Evolutionary conservation across 2,888 invertebrate species (phyloP), one percentile per base, ranked within the genome.

Genomic region (Erebia aethiops): DNA sequence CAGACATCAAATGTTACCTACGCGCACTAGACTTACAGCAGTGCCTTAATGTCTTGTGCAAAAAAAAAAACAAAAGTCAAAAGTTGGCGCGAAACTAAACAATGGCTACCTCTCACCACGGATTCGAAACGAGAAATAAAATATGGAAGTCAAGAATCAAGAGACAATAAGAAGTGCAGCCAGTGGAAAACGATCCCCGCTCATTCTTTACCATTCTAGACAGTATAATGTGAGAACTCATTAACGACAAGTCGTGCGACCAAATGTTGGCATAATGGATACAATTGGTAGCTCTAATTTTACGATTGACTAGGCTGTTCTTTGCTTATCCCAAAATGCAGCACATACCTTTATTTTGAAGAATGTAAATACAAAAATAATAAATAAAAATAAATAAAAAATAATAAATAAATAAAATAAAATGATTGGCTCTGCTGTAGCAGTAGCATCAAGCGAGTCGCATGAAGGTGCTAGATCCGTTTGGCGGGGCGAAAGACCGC

Each of bases 111-210:
- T 85, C 83, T 87, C 92, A 79, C 86, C 79, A 78, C 87, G 87
- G 85, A 83, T 84, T 81, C 86, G 82, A 82, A 84, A 83, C 83
- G 80, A 82, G 77, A 85, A 92, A 89, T 92, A 92, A 88, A 83
- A 86, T 81, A 79, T 84, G 77, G 83, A 81, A 84, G 83, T 77
- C 74, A 82, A 81, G 85, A 87, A 85, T 77, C 75, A 82, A 81
- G 85, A 87, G 85, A 88, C 90, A 85, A 81, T 85, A 84, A 82
- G 83, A 87, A 86, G 86, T 88, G 91, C 89, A 89, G 84, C 80
- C 87, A 88, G 85, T 87, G 90, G 91, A 89, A 89, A 89, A 90
- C 84, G 83, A 87, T 87, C 92, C 92, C 92, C 92, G 87, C 89
- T 88, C 82, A 71, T 70, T 74, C 67, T 72, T 63, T 60, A 52